Conservation (phyloP, 2,113 vertebrate species). For the Rhinoptilus africanus region DNA sequence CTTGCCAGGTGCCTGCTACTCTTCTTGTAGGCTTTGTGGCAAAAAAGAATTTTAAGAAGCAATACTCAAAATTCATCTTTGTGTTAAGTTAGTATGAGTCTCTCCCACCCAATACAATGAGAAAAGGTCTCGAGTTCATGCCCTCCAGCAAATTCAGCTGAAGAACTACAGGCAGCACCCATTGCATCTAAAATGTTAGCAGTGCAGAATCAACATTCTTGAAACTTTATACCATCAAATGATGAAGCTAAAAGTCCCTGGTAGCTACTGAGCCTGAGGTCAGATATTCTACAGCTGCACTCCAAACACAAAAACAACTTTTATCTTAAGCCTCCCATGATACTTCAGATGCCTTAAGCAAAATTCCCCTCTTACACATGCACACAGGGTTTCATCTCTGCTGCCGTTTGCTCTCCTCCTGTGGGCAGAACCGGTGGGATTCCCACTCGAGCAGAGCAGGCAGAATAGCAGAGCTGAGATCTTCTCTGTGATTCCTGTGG, state of each 20-base stretch:
- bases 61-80: neutral
- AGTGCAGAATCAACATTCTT: neutral
- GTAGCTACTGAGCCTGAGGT: conserved; percentile 39
- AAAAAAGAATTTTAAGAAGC: neutral
- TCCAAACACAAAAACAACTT: conserved; percentile 53
- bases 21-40: neutral
- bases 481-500: neutral
- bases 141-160: neutral
- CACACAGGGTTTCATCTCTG: neutral
- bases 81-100: neutral
- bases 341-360: conserved; percentile 35
- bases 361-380: neutral
- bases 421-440: neutral
- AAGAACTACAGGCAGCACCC: neutral
- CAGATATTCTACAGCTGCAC: conserved; percentile 62
- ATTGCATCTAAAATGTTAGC: neutral
- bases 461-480: neutral
- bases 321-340: conserved; percentile 41
- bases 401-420: neutral
- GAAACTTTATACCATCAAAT: conserved; percentile 53
- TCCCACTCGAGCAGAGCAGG: neutral
- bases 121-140: neutral
- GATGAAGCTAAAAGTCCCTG: neutral
- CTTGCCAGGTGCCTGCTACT: neutral
- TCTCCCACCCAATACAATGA: neutral